Evolutionary conservation across 2,113 vertebrate species (phyloP), one percentile per base, ranked within the genome.

Genomic region (Pelecanoides urinatrix): DNA sequence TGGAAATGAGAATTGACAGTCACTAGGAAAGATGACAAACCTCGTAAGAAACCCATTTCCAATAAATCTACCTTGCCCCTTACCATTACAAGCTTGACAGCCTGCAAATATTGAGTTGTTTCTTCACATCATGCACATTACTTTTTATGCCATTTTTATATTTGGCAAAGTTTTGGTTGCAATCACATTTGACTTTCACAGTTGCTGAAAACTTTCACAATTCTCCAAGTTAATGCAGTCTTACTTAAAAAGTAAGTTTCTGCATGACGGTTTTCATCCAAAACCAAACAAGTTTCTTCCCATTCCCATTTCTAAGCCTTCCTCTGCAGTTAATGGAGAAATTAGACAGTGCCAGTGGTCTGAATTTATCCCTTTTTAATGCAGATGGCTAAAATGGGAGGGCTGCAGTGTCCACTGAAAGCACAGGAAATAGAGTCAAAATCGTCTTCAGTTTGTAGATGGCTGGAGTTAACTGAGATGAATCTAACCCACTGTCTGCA

Each of bases 11-110:
- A 80, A 86, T 47, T 65, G 83, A 84, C 91, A 83, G 93, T 66
- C 92, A 97, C 89, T 92, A 92, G 81, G 86, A 90, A 67, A 96
- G 88, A 97, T 90, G 92, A 97, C 79, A 94, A 92, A 96, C 88
- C 45, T 30, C 10, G 2, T 61, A 73, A 65, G 94, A 92, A 97
- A 79, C 59, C 50, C 88, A 71, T 89, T 94, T 56, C 38, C 73
- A 88, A 29, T 42, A 92, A 86, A 86, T 72, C 34, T 81, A 61
- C 16, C 86, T 96, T 62, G 74, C 44, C 84, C 77, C n/a, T 80
- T 58, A 50, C 86, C 32, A 45, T 85, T 84, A 66, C 7, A 92
- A 92, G 94, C 72, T 74, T 88, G 80, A 94, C 82, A 94, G 77
- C 52, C 55, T 65, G 55, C 71, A 96, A 95, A 93, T 77, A 94